Percentiles rank a stretch among this genome's conserved stretches.
These are phyloP conservation scores for Acronicta leporina DNA, from an alignment of 2,888 invertebrate genomes.

Conservation along the genomic window DNA sequence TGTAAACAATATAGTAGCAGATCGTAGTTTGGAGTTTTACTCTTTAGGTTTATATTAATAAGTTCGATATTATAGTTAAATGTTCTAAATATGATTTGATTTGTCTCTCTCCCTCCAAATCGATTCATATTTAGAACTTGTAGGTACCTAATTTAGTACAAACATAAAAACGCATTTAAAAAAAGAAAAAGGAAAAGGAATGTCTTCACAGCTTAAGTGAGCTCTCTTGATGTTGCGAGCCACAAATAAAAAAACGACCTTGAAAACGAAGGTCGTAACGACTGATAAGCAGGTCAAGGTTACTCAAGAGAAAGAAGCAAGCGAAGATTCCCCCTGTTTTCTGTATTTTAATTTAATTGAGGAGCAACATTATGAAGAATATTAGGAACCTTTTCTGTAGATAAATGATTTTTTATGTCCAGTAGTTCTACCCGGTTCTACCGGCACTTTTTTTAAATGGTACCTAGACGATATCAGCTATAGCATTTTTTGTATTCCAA, in stretches of 20 bases:
- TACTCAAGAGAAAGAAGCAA: slow-evolving; percentile 12
- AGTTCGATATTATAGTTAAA: no score
- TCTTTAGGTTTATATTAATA: no score
- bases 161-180: no score
- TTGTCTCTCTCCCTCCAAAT: no score
- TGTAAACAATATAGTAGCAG: no score
- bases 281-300: slow-evolving; percentile 36
- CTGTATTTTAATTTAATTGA: background rate
- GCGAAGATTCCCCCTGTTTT: background rate
- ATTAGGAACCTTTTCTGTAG: slow-evolving; percentile 18
- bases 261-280: slow-evolving; percentile 14
- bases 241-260: slow-evolving; percentile 7
- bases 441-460: no score
- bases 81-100: no score
- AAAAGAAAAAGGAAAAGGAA: background rate
- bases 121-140: no score
- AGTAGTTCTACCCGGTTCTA: no score
- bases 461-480: no score
- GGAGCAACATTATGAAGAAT: background rate
- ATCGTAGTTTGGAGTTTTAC: no score
- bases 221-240: background rate
- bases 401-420: slow-evolving; percentile 51
- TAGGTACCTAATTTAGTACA: no score
- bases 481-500: background rate
- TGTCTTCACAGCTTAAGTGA: background rate